Base-by-base conservation (phyloP, 2,113 vertebrate genomes). In the Suncus etruscus region DNA sequence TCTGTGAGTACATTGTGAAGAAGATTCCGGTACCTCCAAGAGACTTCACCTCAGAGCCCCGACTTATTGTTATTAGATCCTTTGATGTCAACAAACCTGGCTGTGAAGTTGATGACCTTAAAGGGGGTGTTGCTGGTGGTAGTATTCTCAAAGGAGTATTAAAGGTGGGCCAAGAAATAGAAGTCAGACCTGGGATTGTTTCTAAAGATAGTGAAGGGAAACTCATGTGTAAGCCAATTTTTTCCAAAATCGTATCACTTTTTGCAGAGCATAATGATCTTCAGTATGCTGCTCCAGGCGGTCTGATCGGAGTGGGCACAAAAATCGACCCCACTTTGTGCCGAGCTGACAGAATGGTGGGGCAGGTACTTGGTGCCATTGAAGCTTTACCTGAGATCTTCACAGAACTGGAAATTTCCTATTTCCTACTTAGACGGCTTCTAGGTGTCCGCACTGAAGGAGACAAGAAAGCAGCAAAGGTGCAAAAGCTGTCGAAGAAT, bases 401-500 rank as follows among this genome's bases (percentile, higher is more conserved):
- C 39, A 39, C 39, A 39, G 39, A 39, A 39, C 39, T 39, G 39
- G 39, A 39, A 39, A 39, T 39, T 5, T 39, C 39, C 39, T 39
- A 39, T 39, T 39, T 39, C 39, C 39, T 39, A 39, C 39, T 39
- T 72, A 97, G 99, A 90, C 97, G 99, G 84, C 98, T 99, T 85
- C 92, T 99, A 63, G 99, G 99, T 76, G 99, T 99, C 78, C 99
- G 99, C 94, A 99, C 99, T 11, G 99, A 99, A 95, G 99, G 99
- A 45, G 99, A 99, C 97, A 99, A 99, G 97, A 99, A 99, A 97
- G 99, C 99, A 32, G 99, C 99, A 20, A 99, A 99, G 99, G 99
- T 99, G 95, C 99, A 99, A 98, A 99, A 99, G 94, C 95, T 99
- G 89, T 99, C 99, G 0, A 39, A 39, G 39, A 39, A 39, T 39